These are phyloP conservation scores for Bombus pascuorum DNA, from an alignment of 1,140 invertebrate genomes.

Conservation along the genomic window DNA sequence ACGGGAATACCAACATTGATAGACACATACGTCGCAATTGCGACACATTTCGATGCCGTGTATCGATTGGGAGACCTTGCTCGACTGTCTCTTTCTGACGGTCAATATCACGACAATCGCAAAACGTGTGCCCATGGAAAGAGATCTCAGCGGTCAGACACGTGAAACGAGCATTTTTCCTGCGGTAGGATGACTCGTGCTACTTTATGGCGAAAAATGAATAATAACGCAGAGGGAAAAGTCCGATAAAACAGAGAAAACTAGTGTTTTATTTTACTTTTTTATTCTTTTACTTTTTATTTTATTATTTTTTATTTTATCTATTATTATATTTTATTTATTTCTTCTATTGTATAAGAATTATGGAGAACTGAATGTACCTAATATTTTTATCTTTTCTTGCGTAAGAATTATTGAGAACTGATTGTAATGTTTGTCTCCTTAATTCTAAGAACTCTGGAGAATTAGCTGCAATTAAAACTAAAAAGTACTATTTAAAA, in stretches of 20 bases:
- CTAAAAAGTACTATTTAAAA: no score
- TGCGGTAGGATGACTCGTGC: no score
- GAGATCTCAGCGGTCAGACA: slow-evolving; percentile 17
- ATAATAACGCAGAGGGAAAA: neutral
- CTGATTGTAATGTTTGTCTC: no score
- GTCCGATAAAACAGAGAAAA: neutral
- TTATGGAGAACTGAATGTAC: neutral
- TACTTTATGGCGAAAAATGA: neutral
- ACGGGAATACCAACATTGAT: slow-evolving; percentile 14
- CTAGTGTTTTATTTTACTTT: neutral
- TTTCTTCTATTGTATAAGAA: neutral
- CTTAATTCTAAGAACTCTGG: no score
- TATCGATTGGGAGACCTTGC: slow-evolving; percentile 60
- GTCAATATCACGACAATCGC: slow-evolving; percentile 49
- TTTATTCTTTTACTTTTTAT: neutral
- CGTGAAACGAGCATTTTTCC: neutral
- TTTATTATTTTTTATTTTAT: no score
- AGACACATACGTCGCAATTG: slow-evolving; percentile 28
- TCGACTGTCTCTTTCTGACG: slow-evolving; percentile 38
- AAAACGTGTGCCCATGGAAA: slow-evolving; percentile 3
- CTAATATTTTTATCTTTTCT: neutral
- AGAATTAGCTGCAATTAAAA: no score
- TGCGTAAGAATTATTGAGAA: no score
- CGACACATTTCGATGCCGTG: slow-evolving; percentile 46
- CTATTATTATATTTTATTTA: no score